A percentile compares a stretch with the other conserved stretches of the same genome.
phyloP scores from a whole-genome alignment of 2,888 invertebrate genomes.

The Busseola fusca region DNA sequence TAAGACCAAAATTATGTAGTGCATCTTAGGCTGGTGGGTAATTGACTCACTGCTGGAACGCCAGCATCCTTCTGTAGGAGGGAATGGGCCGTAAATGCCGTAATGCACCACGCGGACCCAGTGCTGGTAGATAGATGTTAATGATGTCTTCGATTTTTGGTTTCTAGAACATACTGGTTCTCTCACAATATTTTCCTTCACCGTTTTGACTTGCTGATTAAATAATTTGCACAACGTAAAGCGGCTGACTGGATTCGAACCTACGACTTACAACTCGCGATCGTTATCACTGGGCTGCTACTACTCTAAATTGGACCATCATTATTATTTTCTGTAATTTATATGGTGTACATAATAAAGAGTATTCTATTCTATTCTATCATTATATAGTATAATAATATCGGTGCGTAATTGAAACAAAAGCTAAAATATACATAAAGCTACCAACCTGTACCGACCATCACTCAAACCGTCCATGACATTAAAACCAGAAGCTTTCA shows the following conservation, averaged over 20 bases:
- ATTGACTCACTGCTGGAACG: background rate
- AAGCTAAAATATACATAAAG: background rate
- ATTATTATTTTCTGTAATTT: too few relatives aligned
- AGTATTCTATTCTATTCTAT: too few relatives aligned
- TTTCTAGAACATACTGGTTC: background rate
- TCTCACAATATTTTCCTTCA: background rate
- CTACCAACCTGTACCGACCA: conserved; percentile 78
- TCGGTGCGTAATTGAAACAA: background rate
- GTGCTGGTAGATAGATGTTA: background rate
- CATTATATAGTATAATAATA: background rate
- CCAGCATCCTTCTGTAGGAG: background rate
- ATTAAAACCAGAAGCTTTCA: conserved; percentile 77
- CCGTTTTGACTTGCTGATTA: background rate
- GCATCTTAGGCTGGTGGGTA: background rate
- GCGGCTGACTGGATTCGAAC: background rate
- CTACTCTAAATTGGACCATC: background rate
- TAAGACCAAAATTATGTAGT: background rate
- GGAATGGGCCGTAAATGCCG: background rate
- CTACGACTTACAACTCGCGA: background rate
- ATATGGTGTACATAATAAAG: too few relatives aligned
- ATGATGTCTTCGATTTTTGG: too few relatives aligned
- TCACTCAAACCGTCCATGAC: conserved; percentile 84
- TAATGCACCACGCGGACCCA: background rate
- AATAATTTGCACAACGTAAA: background rate
- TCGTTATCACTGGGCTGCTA: background rate